Evolutionary conservation across 2,888 invertebrate species (phyloP).

Genomic region (Sphaerophoria taeniata): DNA sequence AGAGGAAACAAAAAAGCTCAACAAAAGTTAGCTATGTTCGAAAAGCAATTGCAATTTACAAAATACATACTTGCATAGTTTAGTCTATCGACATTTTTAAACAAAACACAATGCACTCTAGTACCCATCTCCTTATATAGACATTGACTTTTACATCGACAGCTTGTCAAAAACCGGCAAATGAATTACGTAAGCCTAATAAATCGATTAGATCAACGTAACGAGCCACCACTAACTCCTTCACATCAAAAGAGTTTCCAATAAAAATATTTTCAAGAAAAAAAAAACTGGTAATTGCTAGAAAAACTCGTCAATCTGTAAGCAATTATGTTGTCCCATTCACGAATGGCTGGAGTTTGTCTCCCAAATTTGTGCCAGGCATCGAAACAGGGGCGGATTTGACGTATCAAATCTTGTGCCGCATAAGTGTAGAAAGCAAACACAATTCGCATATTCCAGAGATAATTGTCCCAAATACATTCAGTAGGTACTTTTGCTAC

Average conservation of each 20-base stretch:
- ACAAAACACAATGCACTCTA: slow-evolving; percentile 17
- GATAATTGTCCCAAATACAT: too few relatives aligned
- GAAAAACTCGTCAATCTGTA: slow-evolving; percentile 68
- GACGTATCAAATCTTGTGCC: not conserved
- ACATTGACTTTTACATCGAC: slow-evolving; percentile 49
- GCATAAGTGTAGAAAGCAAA: not conserved
- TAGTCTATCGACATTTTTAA: slow-evolving; percentile 21
- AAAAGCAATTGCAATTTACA: slow-evolving; percentile 8
- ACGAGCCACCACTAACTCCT: slow-evolving; percentile 69
- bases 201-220: slow-evolving; percentile 72
- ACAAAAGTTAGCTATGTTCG: not conserved
- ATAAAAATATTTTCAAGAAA: slow-evolving; percentile 9
- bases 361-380: slow-evolving; percentile 52
- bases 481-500: too few relatives aligned
- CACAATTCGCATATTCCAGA: too few relatives aligned
- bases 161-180: slow-evolving; percentile 37
- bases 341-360: slow-evolving; percentile 41
- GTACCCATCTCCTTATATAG: slow-evolving; percentile 52
- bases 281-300: slow-evolving; percentile 36
- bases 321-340: slow-evolving; percentile 68
- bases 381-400: not conserved
- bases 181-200: slow-evolving; percentile 60
- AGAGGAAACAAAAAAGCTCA: not conserved
- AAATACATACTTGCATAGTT: not conserved
- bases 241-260: slow-evolving; percentile 62